phyloP scores from a whole-genome alignment of 2,113 vertebrate genomes.

The Urocitellus parryii region DNA sequence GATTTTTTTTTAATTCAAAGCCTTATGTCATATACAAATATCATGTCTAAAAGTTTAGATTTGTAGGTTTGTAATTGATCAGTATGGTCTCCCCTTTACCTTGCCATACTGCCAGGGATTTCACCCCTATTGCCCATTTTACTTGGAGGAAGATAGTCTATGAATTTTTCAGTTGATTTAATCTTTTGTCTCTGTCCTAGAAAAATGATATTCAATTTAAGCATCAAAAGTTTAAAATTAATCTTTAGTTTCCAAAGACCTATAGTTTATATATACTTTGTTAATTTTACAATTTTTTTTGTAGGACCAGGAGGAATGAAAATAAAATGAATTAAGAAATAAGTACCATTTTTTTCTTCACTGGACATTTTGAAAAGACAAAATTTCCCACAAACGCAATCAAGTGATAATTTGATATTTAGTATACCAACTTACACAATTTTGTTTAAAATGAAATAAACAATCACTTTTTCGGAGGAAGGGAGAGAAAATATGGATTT shows the following conservation, averaged over 20 bases:
- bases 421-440: neutral
- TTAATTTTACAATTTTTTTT: neutral
- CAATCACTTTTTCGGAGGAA: neutral
- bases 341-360: neutral
- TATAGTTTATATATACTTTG: neutral
- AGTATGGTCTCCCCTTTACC: no score
- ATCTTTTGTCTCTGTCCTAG: neutral
- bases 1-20: neutral
- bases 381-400: neutral
- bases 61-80: neutral
- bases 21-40: neutral
- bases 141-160: neutral
- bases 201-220: neutral
- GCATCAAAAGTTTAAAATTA: constrained; percentile 31
- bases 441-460: constrained; percentile 37
- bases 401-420: neutral
- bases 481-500: neutral
- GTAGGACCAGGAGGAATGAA: constrained; percentile 2
- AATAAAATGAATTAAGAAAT: constrained; percentile 9
- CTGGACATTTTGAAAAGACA: constrained; percentile 3
- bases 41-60: neutral
- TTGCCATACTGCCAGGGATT: neutral
- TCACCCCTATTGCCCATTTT: neutral
- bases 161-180: neutral
- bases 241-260: constrained; percentile 9